A percentile compares a stretch with the other conserved stretches of the same genome.
Evolutionary conservation across 2,888 invertebrate species (phyloP).

Genomic region (Drosophila diplacantha): DNA sequence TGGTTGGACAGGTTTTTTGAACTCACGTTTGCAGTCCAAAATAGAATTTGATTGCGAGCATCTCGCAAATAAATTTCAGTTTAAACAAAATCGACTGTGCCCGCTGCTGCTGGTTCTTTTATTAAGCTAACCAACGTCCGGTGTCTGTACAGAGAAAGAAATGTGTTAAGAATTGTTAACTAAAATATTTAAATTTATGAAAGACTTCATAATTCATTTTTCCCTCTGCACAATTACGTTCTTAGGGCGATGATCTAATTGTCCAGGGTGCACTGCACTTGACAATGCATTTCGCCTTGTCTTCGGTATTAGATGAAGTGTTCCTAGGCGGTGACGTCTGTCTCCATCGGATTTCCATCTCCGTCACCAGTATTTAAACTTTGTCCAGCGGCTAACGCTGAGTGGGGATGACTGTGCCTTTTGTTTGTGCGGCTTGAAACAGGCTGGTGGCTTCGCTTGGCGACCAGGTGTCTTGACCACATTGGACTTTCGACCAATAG

Average conservation of each 20-base stretch:
- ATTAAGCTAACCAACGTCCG: slow-evolving; percentile 35
- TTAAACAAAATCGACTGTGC: slow-evolving; percentile 29
- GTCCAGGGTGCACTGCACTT: slow-evolving; percentile 61
- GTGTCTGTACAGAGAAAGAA: slow-evolving; percentile 20
- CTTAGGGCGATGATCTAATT: slow-evolving; percentile 3
- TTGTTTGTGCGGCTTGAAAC: slow-evolving; percentile 17
- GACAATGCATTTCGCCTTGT: slow-evolving; percentile 51
- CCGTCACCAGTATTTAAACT: slow-evolving; percentile 31
- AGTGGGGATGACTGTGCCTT: slow-evolving; percentile 26
- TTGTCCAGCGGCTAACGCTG: slow-evolving; percentile 23
- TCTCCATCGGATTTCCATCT: slow-evolving; percentile 8
- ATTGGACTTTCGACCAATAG: slow-evolving; percentile 46
- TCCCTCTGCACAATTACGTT: background rate
- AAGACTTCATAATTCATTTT: too few relatives aligned
- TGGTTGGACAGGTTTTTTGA: slow-evolving; percentile 22
- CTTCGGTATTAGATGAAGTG: slow-evolving; percentile 15
- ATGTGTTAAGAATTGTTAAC: background rate
- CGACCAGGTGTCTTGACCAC: slow-evolving; percentile 31
- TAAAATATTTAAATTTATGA: background rate
- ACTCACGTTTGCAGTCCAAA: slow-evolving; percentile 32
- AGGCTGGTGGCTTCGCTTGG: slow-evolving; percentile 8
- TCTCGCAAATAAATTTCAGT: slow-evolving; percentile 37
- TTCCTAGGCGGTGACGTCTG: slow-evolving; percentile 18
- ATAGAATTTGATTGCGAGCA: slow-evolving; percentile 43
- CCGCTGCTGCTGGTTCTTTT: slow-evolving; percentile 1